These are phyloP conservation scores for Diaphora mendica DNA, from an alignment of 2,888 invertebrate genomes.

Conservation along the genomic window DNA sequence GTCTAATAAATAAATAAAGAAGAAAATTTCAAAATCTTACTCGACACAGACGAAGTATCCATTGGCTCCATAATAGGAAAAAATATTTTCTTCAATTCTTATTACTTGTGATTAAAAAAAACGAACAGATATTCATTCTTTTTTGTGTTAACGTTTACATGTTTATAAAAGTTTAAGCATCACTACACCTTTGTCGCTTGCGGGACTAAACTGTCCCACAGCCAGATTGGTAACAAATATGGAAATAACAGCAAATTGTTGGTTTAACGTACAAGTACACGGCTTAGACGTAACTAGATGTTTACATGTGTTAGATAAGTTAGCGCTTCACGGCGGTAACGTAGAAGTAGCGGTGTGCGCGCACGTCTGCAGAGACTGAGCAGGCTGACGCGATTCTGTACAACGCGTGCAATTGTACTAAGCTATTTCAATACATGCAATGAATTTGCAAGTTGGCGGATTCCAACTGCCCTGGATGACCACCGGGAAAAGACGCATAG, in stretches of 20 bases:
- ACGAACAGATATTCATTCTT: slow-evolving; percentile 12
- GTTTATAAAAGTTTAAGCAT: slow-evolving; percentile 30
- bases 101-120: slow-evolving; percentile 14
- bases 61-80: slow-evolving; percentile 59
- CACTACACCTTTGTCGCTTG: slow-evolving; percentile 47
- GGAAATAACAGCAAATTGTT: slow-evolving; percentile 61
- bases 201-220: slow-evolving; percentile 52
- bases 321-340: slow-evolving; percentile 60
- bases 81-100: slow-evolving; percentile 29
- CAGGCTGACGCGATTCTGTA: slow-evolving; percentile 60
- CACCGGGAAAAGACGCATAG: slow-evolving; percentile 43
- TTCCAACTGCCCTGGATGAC: slow-evolving; percentile 58
- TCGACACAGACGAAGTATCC: slow-evolving; percentile 59
- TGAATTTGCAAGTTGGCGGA: slow-evolving; percentile 79
- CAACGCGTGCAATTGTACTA: slow-evolving; percentile 69
- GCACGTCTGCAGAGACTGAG: slow-evolving; percentile 72
- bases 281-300: slow-evolving; percentile 59
- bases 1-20: neutral
- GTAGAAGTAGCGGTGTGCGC: slow-evolving; percentile 69
- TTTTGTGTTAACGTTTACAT: slow-evolving; percentile 22
- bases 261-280: slow-evolving; percentile 48
- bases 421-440: slow-evolving; percentile 82
- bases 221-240: slow-evolving; percentile 66
- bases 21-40: slow-evolving; percentile 57
- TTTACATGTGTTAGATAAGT: slow-evolving; percentile 68